These are phyloP conservation scores for Steromphala cineraria DNA, from an alignment of 2,888 invertebrate genomes.

Conservation along the genomic window DNA sequence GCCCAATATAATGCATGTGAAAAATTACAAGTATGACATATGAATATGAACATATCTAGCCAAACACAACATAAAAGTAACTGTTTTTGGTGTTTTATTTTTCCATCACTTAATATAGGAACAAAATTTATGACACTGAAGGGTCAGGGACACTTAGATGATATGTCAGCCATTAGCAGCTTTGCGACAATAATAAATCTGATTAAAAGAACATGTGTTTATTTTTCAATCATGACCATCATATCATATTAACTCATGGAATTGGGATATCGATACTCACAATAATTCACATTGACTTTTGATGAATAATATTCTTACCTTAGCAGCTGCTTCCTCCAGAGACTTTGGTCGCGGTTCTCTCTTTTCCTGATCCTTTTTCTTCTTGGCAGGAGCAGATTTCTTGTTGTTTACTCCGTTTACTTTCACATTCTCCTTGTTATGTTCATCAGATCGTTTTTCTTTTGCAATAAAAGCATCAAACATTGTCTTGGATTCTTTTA, in stretches of 20 bases:
- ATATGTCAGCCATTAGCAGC: too few relatives aligned
- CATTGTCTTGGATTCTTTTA: constrained; percentile 70
- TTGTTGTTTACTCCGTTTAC: constrained; percentile 28
- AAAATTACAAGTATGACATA: background rate
- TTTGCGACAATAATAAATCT: too few relatives aligned
- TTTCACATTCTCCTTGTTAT: constrained; percentile 18
- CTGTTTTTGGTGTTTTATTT: background rate
- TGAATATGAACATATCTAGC: too few relatives aligned
- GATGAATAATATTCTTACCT: constrained; percentile 39
- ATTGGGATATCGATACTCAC: too few relatives aligned
- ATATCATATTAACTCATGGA: too few relatives aligned
- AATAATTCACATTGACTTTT: too few relatives aligned
- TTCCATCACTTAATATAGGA: background rate
- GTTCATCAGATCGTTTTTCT: constrained; percentile 35
- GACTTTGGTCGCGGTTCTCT: constrained; percentile 44
- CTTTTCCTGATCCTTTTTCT: constrained; percentile 50
- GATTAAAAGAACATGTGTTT: too few relatives aligned
- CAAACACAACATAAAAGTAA: background rate
- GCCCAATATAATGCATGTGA: background rate
- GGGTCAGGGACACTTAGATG: too few relatives aligned
- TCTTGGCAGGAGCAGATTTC: constrained; percentile 33
- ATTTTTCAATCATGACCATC: too few relatives aligned
- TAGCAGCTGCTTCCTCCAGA: constrained; percentile 52
- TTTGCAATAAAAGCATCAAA: constrained; percentile 70
- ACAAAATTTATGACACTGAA: background rate